These are phyloP conservation scores for Mylabris sibirica DNA, from an alignment of 2,888 invertebrate species.

Conservation along the genomic window DNA sequence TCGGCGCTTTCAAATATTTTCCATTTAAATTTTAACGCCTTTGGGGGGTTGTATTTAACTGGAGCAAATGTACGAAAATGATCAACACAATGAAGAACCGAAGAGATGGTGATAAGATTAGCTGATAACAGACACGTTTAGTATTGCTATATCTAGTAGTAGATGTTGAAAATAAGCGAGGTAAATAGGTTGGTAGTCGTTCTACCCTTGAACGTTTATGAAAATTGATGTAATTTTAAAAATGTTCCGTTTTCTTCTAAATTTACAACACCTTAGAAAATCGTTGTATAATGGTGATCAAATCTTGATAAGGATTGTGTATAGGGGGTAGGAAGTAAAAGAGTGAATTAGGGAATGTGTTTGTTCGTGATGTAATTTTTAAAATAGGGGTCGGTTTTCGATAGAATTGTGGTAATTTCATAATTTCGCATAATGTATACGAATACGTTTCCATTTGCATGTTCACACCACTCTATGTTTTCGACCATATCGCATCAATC, in stretches of 20 bases:
- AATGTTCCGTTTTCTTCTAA: constrained; percentile 27
- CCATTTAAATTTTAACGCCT: constrained; percentile 30
- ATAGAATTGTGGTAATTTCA: constrained; percentile 41
- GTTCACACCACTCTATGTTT: constrained; percentile 43
- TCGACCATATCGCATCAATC: constrained; percentile 47
- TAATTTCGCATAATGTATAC: constrained; percentile 38
- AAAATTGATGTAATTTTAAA: constrained; percentile 31
- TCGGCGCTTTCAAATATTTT: constrained; percentile 24
- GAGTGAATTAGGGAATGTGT: constrained; percentile 21
- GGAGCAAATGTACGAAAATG: constrained; percentile 29
- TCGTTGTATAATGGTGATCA: constrained; percentile 15
- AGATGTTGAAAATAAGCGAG: neutral
- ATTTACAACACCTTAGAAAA: constrained; percentile 37
- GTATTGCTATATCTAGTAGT: constrained; percentile 15
- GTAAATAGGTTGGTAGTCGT: neutral
- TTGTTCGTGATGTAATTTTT: constrained; percentile 48
- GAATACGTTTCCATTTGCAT: constrained; percentile 39
- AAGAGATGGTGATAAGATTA: constrained; percentile 28
- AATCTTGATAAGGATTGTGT: neutral
- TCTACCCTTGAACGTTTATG: constrained; percentile 13
- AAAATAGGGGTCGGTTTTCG: constrained; percentile 18
- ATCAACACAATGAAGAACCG: constrained; percentile 25
- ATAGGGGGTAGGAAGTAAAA: neutral
- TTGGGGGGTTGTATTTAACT: constrained; percentile 15
- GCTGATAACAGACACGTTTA: constrained; percentile 30